These are phyloP conservation scores for Nasua narica DNA, from an alignment of 2,797 vertebrate genomes.

Conservation along the genomic window DNA sequence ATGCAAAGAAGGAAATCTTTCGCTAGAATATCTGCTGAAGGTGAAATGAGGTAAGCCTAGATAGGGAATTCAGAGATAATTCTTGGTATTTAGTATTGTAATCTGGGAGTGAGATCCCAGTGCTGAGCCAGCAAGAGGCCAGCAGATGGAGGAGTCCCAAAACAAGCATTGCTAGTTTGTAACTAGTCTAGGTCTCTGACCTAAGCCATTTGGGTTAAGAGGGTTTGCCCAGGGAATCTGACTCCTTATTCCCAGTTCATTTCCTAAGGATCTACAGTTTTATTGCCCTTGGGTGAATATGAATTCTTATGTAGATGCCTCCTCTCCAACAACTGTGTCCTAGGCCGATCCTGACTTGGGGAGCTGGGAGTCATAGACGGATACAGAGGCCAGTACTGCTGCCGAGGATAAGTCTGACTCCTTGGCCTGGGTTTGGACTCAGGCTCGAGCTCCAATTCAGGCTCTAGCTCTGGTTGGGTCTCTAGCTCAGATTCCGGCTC, in stretches of 20 bases:
- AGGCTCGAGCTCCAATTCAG: fast-evolving
- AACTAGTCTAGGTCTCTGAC: neutral
- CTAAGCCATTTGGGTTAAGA: neutral
- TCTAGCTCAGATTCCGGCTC: neutral
- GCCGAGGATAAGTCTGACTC: neutral
- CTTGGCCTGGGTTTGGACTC: neutral
- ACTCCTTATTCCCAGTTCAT: neutral
- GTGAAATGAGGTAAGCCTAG: neutral
- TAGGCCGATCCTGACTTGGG: neutral
- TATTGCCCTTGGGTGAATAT: neutral
- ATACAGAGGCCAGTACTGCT: neutral
- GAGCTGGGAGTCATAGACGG: neutral
- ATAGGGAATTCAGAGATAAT: neutral
- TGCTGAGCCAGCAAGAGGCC: neutral
- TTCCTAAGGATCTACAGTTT: neutral
- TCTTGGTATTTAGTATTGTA: neutral
- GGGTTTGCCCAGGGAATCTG: neutral
- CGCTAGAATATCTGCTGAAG: neutral
- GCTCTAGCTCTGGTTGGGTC: neutral
- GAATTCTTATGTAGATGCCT: neutral
- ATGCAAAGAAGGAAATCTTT: neutral
- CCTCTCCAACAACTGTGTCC: neutral
- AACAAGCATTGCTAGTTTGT: neutral
- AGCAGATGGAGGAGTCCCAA: neutral
- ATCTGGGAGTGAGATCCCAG: neutral